Evolutionary conservation across 2,113 vertebrate species (phyloP).

Genomic region (Hystrix cristata): DNA sequence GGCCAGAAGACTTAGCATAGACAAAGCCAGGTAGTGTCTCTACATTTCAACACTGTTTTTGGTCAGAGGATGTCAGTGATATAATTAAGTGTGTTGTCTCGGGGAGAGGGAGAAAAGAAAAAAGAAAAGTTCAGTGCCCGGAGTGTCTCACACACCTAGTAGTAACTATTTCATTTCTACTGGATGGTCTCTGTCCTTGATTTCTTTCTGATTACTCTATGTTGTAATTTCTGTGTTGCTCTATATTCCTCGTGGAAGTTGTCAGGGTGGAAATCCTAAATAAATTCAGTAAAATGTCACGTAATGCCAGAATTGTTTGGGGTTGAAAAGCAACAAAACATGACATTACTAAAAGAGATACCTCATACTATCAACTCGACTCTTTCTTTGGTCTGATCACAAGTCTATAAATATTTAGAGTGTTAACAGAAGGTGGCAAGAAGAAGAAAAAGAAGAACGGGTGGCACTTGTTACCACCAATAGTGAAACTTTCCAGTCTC

Average conservation of each 20-base stretch:
- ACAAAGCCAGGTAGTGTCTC: background rate
- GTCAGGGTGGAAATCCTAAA: slow-evolving; percentile 54
- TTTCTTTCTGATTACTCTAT: slow-evolving; percentile 24
- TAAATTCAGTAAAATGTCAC: slow-evolving; percentile 52
- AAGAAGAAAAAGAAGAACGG: background rate
- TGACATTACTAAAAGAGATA: background rate
- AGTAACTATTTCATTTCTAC: slow-evolving; percentile 45
- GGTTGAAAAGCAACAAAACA: slow-evolving; percentile 66
- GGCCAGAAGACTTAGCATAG: background rate
- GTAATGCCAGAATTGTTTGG: background rate
- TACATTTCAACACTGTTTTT: background rate
- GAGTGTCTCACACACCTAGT: background rate
- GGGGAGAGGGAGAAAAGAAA: background rate
- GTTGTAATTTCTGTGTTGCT: slow-evolving; percentile 41
- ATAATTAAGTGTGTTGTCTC: background rate
- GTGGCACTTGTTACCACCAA: slow-evolving; percentile 38
- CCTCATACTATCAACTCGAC: slow-evolving; percentile 48
- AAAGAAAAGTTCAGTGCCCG: slow-evolving; percentile 26
- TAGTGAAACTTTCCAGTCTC: slow-evolving; percentile 60
- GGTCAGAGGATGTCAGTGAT: background rate
- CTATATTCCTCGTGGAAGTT: slow-evolving; percentile 53
- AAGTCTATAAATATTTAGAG: slow-evolving; percentile 18
- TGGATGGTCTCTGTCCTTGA: background rate
- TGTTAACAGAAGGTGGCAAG: slow-evolving; percentile 22
- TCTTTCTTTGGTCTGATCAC: slow-evolving; percentile 29